These are phyloP conservation scores for Xiphorhynchus erythropygius DNA, from an alignment of 2,797 vertebrate genomes.

Conservation along the genomic window DNA sequence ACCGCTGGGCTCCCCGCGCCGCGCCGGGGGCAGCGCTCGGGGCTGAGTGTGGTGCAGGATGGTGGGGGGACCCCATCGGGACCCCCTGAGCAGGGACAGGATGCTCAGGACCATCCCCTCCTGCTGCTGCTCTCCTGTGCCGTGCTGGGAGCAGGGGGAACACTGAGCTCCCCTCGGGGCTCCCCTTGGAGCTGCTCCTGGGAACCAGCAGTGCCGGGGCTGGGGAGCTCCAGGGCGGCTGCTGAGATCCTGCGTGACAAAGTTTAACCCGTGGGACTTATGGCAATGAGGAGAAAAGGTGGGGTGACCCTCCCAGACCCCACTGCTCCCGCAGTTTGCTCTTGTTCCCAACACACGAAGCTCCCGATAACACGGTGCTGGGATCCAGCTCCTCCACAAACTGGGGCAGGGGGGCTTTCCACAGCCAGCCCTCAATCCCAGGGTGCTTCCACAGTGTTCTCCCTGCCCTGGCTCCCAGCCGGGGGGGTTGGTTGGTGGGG, in stretches of 20 bases:
- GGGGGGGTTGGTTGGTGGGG: too few species aligned
- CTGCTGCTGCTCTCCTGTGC: background rate
- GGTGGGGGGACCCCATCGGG: accelerated
- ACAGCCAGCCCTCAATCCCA: accelerated
- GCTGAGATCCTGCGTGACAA: background rate
- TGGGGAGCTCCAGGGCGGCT: background rate
- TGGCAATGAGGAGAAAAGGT: accelerated
- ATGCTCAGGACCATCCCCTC: accelerated
- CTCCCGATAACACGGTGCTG: accelerated
- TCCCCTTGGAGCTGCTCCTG: accelerated
- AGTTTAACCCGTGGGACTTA: background rate
- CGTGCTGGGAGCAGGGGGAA: accelerated
- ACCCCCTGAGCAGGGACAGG: background rate
- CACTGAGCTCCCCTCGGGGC: accelerated
- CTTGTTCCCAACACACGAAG: accelerated
- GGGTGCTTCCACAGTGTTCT: accelerated
- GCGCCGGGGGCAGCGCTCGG: background rate
- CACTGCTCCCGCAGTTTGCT: accelerated
- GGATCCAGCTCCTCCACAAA: background rate
- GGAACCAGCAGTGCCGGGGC: accelerated
- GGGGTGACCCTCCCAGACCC: background rate
- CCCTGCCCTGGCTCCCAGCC: background rate
- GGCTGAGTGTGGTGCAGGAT: background rate
- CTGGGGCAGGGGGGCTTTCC: background rate
- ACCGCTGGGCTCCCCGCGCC: background rate